Evolutionary conservation across 2,797 vertebrate genomes (phyloP).

Genomic region (Mionectes olivaceus): DNA sequence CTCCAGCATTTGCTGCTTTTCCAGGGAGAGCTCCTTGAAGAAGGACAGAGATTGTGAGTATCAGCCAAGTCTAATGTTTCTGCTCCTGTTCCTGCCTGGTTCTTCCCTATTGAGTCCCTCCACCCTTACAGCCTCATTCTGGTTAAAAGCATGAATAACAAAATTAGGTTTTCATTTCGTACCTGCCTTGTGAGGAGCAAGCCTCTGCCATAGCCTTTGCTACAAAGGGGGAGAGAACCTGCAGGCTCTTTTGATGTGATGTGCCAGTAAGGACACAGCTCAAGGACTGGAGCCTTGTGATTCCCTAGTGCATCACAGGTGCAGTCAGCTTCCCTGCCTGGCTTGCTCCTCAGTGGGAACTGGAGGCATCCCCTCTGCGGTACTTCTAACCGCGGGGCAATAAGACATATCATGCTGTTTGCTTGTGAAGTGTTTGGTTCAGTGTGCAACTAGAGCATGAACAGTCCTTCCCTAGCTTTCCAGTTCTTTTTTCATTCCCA

Average conservation of each 20-base stretch:
- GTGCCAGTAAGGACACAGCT: neutral
- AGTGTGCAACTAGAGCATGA: neutral
- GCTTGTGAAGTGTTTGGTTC: neutral
- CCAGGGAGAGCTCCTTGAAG: conserved; percentile 89
- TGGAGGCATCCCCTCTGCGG: neutral
- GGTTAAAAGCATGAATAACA: neutral
- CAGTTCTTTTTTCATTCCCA: neutral
- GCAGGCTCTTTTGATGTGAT: neutral
- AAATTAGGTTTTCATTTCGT: neutral
- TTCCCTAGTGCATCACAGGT: neutral
- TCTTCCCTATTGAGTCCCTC: neutral
- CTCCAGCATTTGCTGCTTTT: conserved; percentile 91
- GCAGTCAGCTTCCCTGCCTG: neutral
- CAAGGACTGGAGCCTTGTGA: neutral
- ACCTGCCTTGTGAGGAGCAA: neutral
- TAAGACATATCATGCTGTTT: neutral
- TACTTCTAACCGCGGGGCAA: neutral
- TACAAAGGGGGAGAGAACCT: neutral
- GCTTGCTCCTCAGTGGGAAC: neutral
- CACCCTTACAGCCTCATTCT: neutral
- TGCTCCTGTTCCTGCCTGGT: neutral
- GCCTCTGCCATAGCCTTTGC: fast-evolving
- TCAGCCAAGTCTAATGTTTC: neutral
- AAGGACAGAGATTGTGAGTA: neutral
- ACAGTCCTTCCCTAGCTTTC: neutral